phyloP scores from a whole-genome alignment of 1,140 invertebrate genomes.

The Sogatella furcifera region DNA sequence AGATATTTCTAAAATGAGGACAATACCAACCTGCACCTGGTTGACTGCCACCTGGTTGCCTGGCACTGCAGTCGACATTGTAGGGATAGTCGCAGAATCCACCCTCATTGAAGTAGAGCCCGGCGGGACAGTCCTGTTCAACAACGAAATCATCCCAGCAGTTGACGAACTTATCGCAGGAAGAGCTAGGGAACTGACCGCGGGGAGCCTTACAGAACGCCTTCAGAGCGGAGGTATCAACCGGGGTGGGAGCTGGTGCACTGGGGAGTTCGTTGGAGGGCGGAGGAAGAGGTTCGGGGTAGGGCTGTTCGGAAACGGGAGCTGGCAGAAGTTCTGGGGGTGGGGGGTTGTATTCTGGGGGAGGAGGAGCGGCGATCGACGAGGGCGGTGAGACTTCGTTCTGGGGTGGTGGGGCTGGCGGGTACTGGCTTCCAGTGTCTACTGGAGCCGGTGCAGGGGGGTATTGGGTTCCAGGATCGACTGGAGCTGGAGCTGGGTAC shows the following conservation, averaged over 20 bases:
- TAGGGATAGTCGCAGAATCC: constrained; percentile 48
- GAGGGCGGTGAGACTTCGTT: constrained; percentile 6
- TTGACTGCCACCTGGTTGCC: not conserved
- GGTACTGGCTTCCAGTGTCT: not conserved
- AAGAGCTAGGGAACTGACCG: constrained; percentile 47
- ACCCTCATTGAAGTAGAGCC: constrained; percentile 41
- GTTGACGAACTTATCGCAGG: constrained; percentile 51
- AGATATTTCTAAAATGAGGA: no score
- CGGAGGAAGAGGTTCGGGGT: constrained; percentile 1
- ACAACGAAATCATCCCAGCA: constrained; percentile 56
- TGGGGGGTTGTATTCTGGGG: constrained; percentile 31
- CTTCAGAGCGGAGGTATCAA: not conserved
- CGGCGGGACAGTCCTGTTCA: constrained; percentile 49
- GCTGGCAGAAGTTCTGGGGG: constrained; percentile 31
- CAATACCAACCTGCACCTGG: constrained; percentile 3
- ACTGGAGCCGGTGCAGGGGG: constrained; percentile 10
- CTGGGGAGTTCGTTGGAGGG: not conserved
- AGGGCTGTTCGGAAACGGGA: constrained; percentile 18
- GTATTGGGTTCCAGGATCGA: constrained; percentile 12
- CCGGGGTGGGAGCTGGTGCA: constrained; percentile 5
- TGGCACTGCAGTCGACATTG: constrained; percentile 43
- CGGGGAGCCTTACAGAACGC: constrained; percentile 27
- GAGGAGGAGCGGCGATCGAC: constrained; percentile 13
- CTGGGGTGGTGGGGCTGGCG: not conserved
- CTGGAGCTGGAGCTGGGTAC: constrained; percentile 16